phyloP scores from a whole-genome alignment of 2,888 invertebrate genomes.

The Drosophila ochracea region DNA sequence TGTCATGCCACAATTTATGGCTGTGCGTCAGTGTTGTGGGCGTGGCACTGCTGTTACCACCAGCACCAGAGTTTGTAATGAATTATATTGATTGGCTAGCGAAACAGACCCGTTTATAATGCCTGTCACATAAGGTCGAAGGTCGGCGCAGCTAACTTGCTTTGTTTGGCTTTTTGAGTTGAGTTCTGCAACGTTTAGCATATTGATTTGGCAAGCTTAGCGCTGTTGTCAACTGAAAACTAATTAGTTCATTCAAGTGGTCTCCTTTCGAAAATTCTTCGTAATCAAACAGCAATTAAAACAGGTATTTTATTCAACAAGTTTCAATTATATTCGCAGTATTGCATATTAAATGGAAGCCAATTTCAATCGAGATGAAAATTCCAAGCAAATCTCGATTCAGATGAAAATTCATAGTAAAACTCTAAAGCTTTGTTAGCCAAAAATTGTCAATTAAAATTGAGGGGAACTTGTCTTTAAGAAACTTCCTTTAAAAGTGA shows the following conservation, averaged over 20 bases:
- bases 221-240: not conserved
- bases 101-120: slow-evolving; percentile 29
- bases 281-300: not conserved
- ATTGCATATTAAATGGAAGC: not conserved
- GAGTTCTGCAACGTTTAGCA: not conserved
- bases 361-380: not conserved
- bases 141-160: slow-evolving; percentile 19
- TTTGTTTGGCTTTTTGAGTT: not conserved
- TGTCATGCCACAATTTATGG: slow-evolving; percentile 55
- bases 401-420: not conserved
- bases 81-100: slow-evolving; percentile 69
- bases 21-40: slow-evolving; percentile 23
- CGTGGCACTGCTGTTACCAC: slow-evolving; percentile 50
- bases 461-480: not conserved
- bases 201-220: not conserved
- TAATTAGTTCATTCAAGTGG: not conserved
- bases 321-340: not conserved
- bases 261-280: not conserved
- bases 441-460: not conserved
- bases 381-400: not conserved
- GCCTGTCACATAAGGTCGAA: slow-evolving; percentile 39
- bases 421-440: not conserved
- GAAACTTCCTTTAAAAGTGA: not conserved
- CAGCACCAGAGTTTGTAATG: slow-evolving; percentile 59
- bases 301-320: not conserved